Evolutionary conservation across 2,888 invertebrate species (phyloP).

Genomic region (Zaprionus obscuricornis): DNA sequence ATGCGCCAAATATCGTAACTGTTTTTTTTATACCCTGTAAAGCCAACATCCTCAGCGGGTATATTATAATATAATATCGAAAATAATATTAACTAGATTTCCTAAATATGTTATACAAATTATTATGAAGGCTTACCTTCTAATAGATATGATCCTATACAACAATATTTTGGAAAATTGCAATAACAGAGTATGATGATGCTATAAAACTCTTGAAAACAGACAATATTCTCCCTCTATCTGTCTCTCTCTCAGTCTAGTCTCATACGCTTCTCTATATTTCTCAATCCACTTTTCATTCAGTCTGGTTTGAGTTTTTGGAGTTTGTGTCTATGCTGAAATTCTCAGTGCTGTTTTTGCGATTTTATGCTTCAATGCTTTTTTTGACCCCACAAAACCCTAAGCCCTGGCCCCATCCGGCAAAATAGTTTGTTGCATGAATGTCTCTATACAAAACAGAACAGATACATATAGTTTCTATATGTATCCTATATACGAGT

Average conservation of each 20-base stretch:
- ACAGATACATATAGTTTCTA: slow-evolving; percentile 8
- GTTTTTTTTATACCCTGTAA: too few relatives aligned
- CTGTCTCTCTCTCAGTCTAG: slow-evolving; percentile 3
- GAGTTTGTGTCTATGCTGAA: slow-evolving; percentile 19
- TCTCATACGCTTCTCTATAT: slow-evolving; percentile 7
- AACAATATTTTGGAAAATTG: too few relatives aligned
- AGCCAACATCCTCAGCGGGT: too few relatives aligned
- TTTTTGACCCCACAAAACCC: background rate
- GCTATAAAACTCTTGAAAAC: too few relatives aligned
- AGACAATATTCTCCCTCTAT: background rate
- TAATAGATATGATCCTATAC: too few relatives aligned
- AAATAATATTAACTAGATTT: too few relatives aligned
- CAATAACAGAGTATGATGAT: too few relatives aligned
- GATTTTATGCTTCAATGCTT: slow-evolving; percentile 66
- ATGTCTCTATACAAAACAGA: slow-evolving; percentile 48
- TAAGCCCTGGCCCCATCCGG: background rate
- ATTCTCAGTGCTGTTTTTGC: slow-evolving; percentile 42
- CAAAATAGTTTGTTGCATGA: slow-evolving; percentile 52
- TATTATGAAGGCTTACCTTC: too few relatives aligned
- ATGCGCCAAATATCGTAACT: slow-evolving; percentile 25
- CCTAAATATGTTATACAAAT: too few relatives aligned
- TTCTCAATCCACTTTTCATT: slow-evolving; percentile 17
- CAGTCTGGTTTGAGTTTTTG: slow-evolving; percentile 8
- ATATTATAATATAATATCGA: too few relatives aligned
- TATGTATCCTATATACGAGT: background rate